Evolutionary conservation across 2,797 vertebrate species (phyloP), one percentile per base, ranked within the genome.

Genomic region (Gorsachius magnificus): DNA sequence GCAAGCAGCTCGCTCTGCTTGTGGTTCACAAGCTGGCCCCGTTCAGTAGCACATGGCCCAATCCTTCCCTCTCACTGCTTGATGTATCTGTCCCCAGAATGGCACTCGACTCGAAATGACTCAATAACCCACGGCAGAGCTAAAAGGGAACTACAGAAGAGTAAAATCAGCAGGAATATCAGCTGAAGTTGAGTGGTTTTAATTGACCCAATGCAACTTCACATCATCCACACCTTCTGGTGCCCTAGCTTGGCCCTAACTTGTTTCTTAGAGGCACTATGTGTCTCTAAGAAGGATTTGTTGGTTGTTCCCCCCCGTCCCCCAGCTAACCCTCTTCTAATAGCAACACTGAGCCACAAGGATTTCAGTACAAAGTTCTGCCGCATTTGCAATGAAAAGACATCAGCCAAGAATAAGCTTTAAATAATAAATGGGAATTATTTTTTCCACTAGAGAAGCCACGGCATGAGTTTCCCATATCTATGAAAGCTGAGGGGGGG

Each of bases 121-220:
- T 93, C 71, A 87, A 64, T 24, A 90, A 82, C 51, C 61, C 92
- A 64, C 50, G 74, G 5, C 0, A 1, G 71, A 82, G 36, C 38
- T 81, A 46, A 74, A 89, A 72, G 19, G 24, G 51, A 95, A 82
- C 66, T 56, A 61, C 1, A 0, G 31, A 72, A 74, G 28, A 83
- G 53, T 50, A 78, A 71, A 78, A 83, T 75, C 54, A 83, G 82
- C 64, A 86, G 38, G 60, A 85, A 28, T 28, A 84, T 21, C 48
- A 74, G 69, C 61, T 85, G 57, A 93, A 87, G 61, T 58, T 89
- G 69, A 35, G 76, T 0, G 0, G 71, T 93, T 89, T 76, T 85
- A 89, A 88, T 13, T 71, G 76, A 75, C 41, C n/a, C 35, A 77
- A 78, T 83, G 85, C 77, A 96, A 85, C 81, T 77, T 29, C 75